phyloP scores from a whole-genome alignment of 2,888 invertebrate species.

The Tachina fera region DNA sequence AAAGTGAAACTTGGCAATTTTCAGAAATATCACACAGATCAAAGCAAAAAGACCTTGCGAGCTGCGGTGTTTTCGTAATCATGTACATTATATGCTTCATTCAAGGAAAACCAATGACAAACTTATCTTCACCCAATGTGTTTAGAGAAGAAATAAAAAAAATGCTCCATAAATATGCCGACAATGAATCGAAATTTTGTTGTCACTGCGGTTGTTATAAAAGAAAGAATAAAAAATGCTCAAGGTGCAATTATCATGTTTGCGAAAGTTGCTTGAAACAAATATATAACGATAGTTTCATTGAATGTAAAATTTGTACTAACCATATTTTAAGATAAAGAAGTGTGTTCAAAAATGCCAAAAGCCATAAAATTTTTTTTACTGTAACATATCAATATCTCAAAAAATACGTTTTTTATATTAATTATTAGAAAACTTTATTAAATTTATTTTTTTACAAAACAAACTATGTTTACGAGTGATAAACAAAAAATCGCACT shows the following conservation, averaged over 20 bases:
- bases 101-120: background rate
- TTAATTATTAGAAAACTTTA: no score
- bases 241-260: background rate
- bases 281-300: background rate
- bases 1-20: no score
- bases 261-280: background rate
- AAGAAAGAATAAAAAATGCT: background rate
- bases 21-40: no score
- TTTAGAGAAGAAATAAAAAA: background rate
- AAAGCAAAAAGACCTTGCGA: background rate
- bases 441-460: no score
- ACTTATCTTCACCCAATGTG: background rate
- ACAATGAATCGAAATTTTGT: background rate
- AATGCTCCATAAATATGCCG: background rate
- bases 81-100: background rate
- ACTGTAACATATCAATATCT: no score
- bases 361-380: conserved; percentile 2
- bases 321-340: background rate
- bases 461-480: no score
- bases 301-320: background rate
- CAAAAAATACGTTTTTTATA: no score
- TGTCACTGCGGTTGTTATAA: background rate
- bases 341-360: background rate
- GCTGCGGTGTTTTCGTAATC: background rate
- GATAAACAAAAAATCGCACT: no score